Base-by-base conservation (phyloP, 1,140 invertebrate species). In the Pogonus chalceus region DNA sequence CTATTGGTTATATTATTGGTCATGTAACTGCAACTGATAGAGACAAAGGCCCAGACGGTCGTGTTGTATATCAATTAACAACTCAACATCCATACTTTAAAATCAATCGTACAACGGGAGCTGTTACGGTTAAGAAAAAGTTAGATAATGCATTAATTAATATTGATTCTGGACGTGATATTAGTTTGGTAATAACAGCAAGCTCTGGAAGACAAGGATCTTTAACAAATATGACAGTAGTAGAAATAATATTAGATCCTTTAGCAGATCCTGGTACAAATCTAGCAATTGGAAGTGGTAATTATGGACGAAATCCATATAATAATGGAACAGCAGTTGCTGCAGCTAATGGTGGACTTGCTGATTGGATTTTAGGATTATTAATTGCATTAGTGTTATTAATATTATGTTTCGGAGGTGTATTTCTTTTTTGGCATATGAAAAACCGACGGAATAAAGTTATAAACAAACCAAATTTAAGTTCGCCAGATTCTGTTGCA, bases 1-100 rank as follows among this genome's bases (percentile, higher is more conserved):
- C 84, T 0, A 72, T 81, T 35, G 92, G 92, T 1, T 85, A 85
- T 62, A 73, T 88, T 1, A 83, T 96, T 2, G 93, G 94, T 0
- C 83, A 85, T 62, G 89, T 96, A 2, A 81, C 81, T 12, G 95
- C 95, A 2, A 89, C 83, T 0, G 95, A 98, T 69, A 72, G 84
- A 60, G 95, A 98, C 65, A 85, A 87, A 63, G 94, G 93, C 0
- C 82, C 87, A 0, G 93, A 97, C 69, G 94, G 94, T 2, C 76
- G 87, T 39, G 84, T 98, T 0, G 84, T 93, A 0, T 98, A 96
- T 66, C 85, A 91, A 58, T 64, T 96, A 12, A 84, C 83, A 9
- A 85, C 85, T 0, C 85, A 87, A 48, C 83, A 92, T 71, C 79
- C 84, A 0, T 88, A 91, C 65, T 95, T 97, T 67, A 88, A 88